Evolutionary conservation across 2,888 invertebrate species (phyloP).

Genomic region (Hemistola chrysoprasaria): DNA sequence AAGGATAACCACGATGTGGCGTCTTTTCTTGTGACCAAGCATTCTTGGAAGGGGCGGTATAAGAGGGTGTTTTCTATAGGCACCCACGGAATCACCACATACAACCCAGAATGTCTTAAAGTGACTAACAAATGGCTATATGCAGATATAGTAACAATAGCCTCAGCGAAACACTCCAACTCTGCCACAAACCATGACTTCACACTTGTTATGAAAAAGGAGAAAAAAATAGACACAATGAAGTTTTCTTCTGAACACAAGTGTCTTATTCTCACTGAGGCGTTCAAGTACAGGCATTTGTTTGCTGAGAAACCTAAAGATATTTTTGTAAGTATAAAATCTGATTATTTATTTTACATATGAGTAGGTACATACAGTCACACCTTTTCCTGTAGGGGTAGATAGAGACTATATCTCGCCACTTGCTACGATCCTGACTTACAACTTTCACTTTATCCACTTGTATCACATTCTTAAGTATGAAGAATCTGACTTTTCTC

Average conservation of each 20-base stretch:
- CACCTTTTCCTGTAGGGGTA: no score
- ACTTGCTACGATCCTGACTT: no score
- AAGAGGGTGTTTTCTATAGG: constrained; percentile 98
- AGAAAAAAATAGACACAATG: constrained; percentile 96
- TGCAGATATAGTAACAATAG: constrained; percentile 88
- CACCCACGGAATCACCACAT: constrained; percentile 97
- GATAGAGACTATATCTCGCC: no score
- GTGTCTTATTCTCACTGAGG: constrained; percentile 95
- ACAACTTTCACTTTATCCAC: no score
- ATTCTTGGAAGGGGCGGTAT: constrained; percentile 99
- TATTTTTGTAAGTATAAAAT: constrained; percentile 83
- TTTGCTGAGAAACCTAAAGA: constrained; percentile 92
- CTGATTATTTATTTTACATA: neutral
- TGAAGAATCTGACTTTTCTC: no score
- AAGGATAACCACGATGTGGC: constrained; percentile 98
- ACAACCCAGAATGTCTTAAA: constrained; percentile 87
- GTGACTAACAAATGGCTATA: constrained; percentile 96
- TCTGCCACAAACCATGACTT: constrained; percentile 85
- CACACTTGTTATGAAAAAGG: constrained; percentile 92
- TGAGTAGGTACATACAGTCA: no score
- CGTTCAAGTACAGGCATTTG: constrained; percentile 89
- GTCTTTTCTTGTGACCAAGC: constrained; percentile 98
- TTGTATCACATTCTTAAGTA: no score
- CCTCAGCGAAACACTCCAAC: constrained; percentile 83
- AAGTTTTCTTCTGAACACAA: constrained; percentile 98